Base-by-base conservation (phyloP, 2,113 vertebrate species). In the Promerops cafer region DNA sequence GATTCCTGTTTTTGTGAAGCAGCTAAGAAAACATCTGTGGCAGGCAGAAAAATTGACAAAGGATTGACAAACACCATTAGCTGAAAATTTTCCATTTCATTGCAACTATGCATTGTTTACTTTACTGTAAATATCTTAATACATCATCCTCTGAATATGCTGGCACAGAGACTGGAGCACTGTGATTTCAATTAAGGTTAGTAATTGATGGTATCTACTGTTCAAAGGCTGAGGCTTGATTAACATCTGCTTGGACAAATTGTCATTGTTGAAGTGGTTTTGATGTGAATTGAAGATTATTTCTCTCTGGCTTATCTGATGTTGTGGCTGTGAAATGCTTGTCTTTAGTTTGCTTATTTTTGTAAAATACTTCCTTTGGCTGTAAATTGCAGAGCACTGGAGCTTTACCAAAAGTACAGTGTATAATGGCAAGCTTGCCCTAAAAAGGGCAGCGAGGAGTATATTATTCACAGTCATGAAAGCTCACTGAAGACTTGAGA, bases 11-110 rank as follows among this genome's bases (percentile, higher is more conserved):
- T 98, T 99, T 99, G 98, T 99, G 99, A 98, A 99, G 98, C 99
- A 98, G 98, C 99, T 98, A 99, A 99, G 99, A 99, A 99, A 99
- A 99, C 99, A 99, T 99, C 99, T 99, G 99, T 99, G 99, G 99
- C 99, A 99, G 99, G 99, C 98, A 97, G 98, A 98, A 98, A 98
- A 98, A 98, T 98, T 98, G 98, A 99, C 98, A 98, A 99, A 98
- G 98, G 98, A 98, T 99, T 98, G 98, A 98, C 98, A 99, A 99
- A 99, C 98, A 99, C 98, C 98, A 98, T 99, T 99, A 99, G 98
- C 98, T 98, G 98, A 98, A 98, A 98, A 98, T 98, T 98, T 99
- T 99, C 98, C 98, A 98, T 99, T 98, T 99, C 98, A 98, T 99
- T 98, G 98, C 98, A 98, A 98, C 98, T 98, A 98, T 99, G 98